phyloP scores from a whole-genome alignment of 2,888 invertebrate species.

The Drosophila tripunctata region DNA sequence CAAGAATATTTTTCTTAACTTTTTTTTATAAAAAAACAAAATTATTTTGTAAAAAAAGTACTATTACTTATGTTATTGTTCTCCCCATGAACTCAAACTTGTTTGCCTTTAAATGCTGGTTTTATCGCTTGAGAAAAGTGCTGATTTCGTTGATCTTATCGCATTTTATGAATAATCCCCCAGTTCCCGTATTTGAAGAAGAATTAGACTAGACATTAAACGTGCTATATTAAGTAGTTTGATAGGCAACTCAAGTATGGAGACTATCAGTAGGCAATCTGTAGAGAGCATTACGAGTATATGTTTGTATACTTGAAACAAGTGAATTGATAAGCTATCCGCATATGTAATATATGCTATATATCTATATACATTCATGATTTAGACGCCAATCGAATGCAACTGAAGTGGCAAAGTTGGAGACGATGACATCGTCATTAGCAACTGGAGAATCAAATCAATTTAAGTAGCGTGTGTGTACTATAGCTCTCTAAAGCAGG shows the following conservation, averaged over 20 bases:
- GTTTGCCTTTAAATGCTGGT: background rate
- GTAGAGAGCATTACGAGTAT: background rate
- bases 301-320: background rate
- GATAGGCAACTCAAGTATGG: background rate
- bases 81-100: background rate
- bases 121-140: background rate
- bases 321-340: constrained; percentile 25
- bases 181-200: constrained; percentile 2
- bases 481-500: constrained; percentile 50
- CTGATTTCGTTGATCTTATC: background rate
- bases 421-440: constrained; percentile 27
- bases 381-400: background rate
- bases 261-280: background rate
- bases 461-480: constrained; percentile 76
- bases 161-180: constrained; percentile 16
- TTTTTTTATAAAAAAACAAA: no score
- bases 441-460: constrained; percentile 24
- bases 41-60: no score
- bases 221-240: background rate
- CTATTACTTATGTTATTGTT: background rate
- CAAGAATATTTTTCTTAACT: no score
- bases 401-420: constrained; percentile 13
- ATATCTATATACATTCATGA: background rate
- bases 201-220: background rate
- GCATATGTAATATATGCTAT: background rate